Conservation (phyloP, 2,113 vertebrate genomes). For the Protomyctophum bolini region DNA sequence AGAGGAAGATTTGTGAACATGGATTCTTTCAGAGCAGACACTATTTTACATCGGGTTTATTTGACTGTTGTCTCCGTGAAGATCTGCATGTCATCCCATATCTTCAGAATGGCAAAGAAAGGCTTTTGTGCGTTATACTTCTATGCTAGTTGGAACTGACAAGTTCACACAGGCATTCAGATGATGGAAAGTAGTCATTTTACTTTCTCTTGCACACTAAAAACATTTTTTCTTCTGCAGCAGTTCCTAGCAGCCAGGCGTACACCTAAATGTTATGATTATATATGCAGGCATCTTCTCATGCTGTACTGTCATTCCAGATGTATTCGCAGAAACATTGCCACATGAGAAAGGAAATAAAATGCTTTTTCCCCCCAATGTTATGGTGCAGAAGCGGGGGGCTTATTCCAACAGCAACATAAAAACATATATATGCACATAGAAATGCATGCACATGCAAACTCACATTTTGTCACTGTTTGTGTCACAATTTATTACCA, state of each 20-base stretch:
- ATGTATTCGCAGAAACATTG: background rate
- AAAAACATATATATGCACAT: no score
- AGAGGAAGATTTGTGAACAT: conserved; percentile 7
- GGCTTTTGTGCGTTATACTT: background rate
- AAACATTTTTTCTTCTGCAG: background rate
- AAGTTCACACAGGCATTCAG: background rate
- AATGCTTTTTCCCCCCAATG: background rate
- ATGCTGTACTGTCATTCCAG: background rate
- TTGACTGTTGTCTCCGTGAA: background rate
- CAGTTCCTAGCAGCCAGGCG: background rate
- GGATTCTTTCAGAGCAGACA: conserved; percentile 1
- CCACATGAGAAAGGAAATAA: background rate
- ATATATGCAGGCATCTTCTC: background rate
- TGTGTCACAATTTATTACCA: no score
- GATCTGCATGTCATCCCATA: background rate
- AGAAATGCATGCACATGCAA: no score
- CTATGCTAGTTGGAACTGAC: no score
- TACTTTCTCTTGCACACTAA: background rate
- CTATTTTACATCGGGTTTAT: background rate
- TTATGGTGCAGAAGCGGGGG: background rate
- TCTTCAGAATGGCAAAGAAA: background rate
- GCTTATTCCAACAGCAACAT: background rate
- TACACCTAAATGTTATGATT: background rate
- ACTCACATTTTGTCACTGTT: no score
- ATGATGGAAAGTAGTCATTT: background rate